Evolutionary conservation across 2,888 invertebrate genomes (phyloP), one percentile per base, ranked within the genome.

Genomic region (Nowickia ferox): DNA sequence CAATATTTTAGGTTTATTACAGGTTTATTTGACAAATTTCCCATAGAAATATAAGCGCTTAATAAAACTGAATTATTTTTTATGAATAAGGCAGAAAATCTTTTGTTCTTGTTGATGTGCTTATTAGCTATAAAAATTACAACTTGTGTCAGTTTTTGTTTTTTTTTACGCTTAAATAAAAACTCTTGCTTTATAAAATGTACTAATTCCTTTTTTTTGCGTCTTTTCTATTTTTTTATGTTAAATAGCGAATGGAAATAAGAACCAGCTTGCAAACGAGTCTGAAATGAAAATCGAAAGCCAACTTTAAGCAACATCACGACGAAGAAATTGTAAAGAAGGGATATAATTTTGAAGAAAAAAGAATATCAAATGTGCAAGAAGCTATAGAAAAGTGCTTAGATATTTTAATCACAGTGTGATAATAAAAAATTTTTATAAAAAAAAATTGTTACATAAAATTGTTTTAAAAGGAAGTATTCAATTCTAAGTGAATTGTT

Each of bases 101-200:
- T 30, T 30, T 30, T 30, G 30, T 30, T 38, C 38, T 55, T 77
- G 19, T 66, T 80, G 30, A 30, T 30, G 30, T 46, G 74, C 44
- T 46, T 81, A 69, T 85, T 77, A 63, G 69, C 15, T 66, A 61
- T 10, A 74, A 81, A 69, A 48, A 63, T 74, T 80, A 74, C 48
- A 80, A 84, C 76, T 84, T 80, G 55, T 40, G 11, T 30, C 11
- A 51, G 11, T 38, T 75, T 61, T 65, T 63, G 1, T 13, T 42
- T 13, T 17, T 48, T 46, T 22, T 8, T n/a, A 63, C 42, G 22
- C 13, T 0, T 17, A 19, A 55, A 11, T 10, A 44, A 65, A 76
- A 66, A 13, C 40, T 13, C 30, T 30, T 30, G 30, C 44, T 59
- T 72, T 57, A 11, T 0, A 51, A 65, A 72, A 59, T 51, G 51